Percentiles rank a stretch among this genome's conserved stretches.
Conservation (phyloP, 2,888 invertebrate genomes). For the Hirtodrosophila cameraria region DNA sequence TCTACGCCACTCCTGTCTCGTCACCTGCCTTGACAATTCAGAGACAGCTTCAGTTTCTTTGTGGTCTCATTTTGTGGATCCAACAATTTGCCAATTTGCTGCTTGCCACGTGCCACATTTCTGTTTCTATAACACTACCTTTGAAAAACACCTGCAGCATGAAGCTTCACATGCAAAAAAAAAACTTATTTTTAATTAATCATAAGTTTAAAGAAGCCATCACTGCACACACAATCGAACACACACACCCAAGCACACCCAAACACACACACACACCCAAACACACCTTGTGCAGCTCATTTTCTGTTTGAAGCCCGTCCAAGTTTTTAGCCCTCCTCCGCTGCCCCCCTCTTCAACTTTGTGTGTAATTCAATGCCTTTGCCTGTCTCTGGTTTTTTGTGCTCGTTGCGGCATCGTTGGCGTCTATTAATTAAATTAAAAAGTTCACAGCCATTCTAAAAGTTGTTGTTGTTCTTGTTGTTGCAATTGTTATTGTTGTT, state of each 20-base stretch:
- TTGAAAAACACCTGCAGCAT: conserved; percentile 24
- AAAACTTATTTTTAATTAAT: conserved; percentile 74
- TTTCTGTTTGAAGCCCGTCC: conserved; percentile 39
- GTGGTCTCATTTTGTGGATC: conserved; percentile 33
- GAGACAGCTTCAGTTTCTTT: conserved; percentile 5
- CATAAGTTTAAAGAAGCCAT: conserved; percentile 66
- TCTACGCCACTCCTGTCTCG: conserved; percentile 5
- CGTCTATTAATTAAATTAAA: conserved; percentile 79
- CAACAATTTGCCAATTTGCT: conserved; percentile 39
- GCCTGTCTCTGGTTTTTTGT: conserved; percentile 39
- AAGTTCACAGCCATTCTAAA: conserved; percentile 60
- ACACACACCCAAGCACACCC: conserved; percentile 15
- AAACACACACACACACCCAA: conserved; percentile 5
- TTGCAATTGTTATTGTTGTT: neutral
- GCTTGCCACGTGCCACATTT: conserved; percentile 43
- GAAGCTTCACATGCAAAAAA: conserved; percentile 27
- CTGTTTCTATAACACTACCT: conserved; percentile 3
- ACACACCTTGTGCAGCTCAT: conserved; percentile 39
- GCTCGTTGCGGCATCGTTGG: conserved; percentile 48
- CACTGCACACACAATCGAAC: conserved; percentile 10
- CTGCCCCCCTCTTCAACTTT: conserved; percentile 35
- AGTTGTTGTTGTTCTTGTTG: conserved; percentile 23
- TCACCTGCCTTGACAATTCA: neutral
- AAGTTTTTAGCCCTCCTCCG: conserved; percentile 11
- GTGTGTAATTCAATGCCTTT: conserved; percentile 61